Base-by-base conservation (phyloP, 37 sponge, comb jelly and placozoan genomes). In the Tethya wilhelma region DNA sequence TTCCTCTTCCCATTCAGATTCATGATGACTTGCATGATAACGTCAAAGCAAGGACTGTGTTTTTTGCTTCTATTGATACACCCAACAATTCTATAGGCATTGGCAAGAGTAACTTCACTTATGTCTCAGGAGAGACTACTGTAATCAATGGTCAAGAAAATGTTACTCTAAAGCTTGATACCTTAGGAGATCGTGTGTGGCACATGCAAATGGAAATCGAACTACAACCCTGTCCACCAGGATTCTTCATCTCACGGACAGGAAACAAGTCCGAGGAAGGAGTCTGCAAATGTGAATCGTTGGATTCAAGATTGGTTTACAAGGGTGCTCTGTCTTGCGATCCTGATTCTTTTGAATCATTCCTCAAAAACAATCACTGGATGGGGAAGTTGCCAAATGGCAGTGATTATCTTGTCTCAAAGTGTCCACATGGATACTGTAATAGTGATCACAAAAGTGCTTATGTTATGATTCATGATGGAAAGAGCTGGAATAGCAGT, bases 341-440 rank as follows among this genome's bases (percentile, higher is more conserved):
- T 66, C 9, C 39, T 0, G 28, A 28, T n/a, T 4, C 29, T 0
- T 2, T 60, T 0, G 32, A 41, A 42, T 77, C 70, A 23, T 11
- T 4, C 3, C 25, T 85, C 17, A 3, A 0, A 0, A 58, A 58
- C 1, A 46, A 49, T 23, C n/a, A 77, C 44, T 85, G 85, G 85
- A 77, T 85, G 44, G 85, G 85, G 5, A 7, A 2, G 26, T 1
- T 14, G n/a, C 0, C 36, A 25, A 26, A 74, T 25, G 33, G 41
- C 32, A 4, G 25, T 0, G 59, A 62, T 31, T 42, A 59, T 38
- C 26, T 34, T 0, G 37, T 22, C 1, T 9, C 59, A 2, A 9
- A 23, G 3, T 83, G 84, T 65, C 84, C 75, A 2, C 22, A 64
- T 17, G 44, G 64, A 17, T 83, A 56, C 37, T 83, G 84, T 38